Base-by-base conservation (phyloP, 2,797 vertebrate species). In the Scleropages formosus region DNA sequence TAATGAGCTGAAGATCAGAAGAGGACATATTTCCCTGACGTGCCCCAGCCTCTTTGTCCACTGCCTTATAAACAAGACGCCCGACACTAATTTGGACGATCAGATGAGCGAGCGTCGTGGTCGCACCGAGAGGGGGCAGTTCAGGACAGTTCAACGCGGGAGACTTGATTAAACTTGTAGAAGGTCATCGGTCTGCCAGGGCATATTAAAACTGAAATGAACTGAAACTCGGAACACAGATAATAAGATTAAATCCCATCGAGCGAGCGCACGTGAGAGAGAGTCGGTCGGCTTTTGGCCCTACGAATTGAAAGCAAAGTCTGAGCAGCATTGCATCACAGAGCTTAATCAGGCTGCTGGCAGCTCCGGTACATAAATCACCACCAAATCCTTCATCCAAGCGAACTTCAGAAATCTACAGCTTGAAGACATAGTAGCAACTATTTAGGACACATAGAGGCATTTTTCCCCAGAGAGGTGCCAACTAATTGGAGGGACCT, bases 311-410 rank as follows among this genome's bases (percentile, higher is more conserved):
- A n/a, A 53, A 56, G 68, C 8, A 22, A 70, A 31, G 47, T 56
- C 47, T 70, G 68, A 10, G 49, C 18, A 56, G 15, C 44, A 39
- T 12, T 22, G 20, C 65, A 22, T 12, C 47, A 13, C 65, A 18
- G 68, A 53, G 68, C 47, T 70, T 70, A 51, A 47, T 70, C 49
- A 53, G 68, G 16, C 13, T 18, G 46, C 53, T 69, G 67, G 68
- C 49, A 56, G 15, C 46, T 27, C 24, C 6, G 11, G 26, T 26
- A 53, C 22, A 69, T 69, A 51, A 69, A 69, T 69, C 67, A 69
- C 67, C 67, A 46, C 27, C 6, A 47, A 70, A 70, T 47, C 53
- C 22, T 56, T 70, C 24, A 70, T 53, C 47, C 68, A 70, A 3
- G 22, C 8, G 47, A 22, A 49, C 47, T 68, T 58, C 51, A 18